phyloP scores from a whole-genome alignment of 2,797 vertebrate genomes.

The Gobio occitaniae region DNA sequence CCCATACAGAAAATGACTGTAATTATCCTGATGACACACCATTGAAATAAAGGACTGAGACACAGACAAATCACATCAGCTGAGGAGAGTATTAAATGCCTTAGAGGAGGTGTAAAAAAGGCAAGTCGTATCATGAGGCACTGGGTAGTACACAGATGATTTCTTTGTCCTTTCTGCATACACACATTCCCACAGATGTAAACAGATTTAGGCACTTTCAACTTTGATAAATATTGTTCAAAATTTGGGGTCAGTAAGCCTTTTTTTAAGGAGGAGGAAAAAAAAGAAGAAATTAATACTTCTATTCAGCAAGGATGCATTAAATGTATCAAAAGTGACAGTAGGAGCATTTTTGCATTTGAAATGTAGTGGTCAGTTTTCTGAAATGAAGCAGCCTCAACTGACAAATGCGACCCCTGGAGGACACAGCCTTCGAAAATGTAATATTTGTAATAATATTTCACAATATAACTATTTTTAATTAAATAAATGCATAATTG shows the following conservation, averaged over 20 bases:
- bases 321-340: not conserved
- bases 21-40: constrained; percentile 66
- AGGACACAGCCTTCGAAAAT: no score
- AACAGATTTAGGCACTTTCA: not conserved
- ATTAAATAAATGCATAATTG: no score
- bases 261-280: not conserved
- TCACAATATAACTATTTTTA: no score
- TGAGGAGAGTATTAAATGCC: constrained; percentile 29
- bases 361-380: no score
- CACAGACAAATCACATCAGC: constrained; percentile 38
- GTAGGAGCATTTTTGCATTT: no score
- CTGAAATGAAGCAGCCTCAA: no score
- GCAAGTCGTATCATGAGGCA: constrained; percentile 19
- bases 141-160: not conserved
- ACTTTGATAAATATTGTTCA: not conserved
- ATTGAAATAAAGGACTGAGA: constrained; percentile 38
- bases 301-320: not conserved
- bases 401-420: no score
- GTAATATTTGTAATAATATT: no score
- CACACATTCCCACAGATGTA: not conserved
- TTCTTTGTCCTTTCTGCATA: not conserved
- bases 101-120: constrained; percentile 9
- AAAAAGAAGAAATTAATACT: no score
- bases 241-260: not conserved
- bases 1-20: constrained; percentile 66